phyloP scores from a whole-genome alignment of 2,113 vertebrate genomes.

The Theropithecus gelada region DNA sequence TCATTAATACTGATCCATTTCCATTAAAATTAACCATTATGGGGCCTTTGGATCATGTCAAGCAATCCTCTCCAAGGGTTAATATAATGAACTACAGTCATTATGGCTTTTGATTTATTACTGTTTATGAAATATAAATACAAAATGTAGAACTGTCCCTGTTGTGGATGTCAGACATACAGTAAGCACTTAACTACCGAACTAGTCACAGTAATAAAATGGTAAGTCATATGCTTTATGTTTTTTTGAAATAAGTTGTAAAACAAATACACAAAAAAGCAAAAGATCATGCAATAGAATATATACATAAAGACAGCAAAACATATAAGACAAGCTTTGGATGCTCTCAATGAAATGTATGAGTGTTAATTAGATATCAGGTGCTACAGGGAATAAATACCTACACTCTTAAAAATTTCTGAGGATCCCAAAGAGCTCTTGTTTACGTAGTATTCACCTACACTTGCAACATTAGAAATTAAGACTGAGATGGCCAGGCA shows the following conservation, averaged over 20 bases:
- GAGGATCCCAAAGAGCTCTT: neutral
- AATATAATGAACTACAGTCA: neutral
- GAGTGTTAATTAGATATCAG: neutral
- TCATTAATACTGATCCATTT: neutral
- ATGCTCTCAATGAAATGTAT: neutral
- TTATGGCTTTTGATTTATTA: neutral
- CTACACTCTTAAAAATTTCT: conserved; percentile 10
- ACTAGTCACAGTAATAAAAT: conserved; percentile 6
- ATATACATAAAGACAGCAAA: neutral
- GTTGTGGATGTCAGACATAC: neutral
- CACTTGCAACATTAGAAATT: neutral
- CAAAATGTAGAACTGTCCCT: neutral
- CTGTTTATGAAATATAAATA: neutral
- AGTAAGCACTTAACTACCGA: neutral
- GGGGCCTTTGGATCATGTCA: neutral
- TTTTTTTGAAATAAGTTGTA: neutral
- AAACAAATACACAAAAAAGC: neutral
- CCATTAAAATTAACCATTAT: conserved; percentile 3
- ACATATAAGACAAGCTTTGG: neutral
- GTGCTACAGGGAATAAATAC: neutral
- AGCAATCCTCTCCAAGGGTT: neutral
- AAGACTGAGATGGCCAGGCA: neutral
- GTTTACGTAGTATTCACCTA: neutral
- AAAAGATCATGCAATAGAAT: neutral
- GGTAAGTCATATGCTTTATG: neutral